Evolutionary conservation across 2,888 invertebrate species (phyloP).

Genomic region (Eurois occulta): DNA sequence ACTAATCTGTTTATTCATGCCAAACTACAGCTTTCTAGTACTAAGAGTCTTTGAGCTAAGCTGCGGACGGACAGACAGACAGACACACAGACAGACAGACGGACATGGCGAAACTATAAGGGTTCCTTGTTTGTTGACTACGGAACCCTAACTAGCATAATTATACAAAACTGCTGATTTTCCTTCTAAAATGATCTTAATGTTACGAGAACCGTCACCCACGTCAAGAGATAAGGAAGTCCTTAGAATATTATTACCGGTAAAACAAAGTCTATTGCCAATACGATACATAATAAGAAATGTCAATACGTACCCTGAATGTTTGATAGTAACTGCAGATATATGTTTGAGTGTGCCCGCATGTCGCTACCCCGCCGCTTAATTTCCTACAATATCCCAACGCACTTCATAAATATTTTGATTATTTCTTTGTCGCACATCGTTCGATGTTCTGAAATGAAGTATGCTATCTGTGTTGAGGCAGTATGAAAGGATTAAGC

Average conservation of each 20-base stretch:
- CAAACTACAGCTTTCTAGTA: no score
- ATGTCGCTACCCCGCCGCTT: conserved; percentile 79
- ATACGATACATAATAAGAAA: conserved; percentile 66
- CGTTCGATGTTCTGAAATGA: conserved; percentile 40
- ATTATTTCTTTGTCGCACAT: conserved; percentile 72
- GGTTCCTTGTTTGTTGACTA: no score
- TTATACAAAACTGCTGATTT: neutral
- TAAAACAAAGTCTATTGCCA: conserved; percentile 44
- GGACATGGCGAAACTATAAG: no score
- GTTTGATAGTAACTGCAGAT: conserved; percentile 86
- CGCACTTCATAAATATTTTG: conserved; percentile 76
- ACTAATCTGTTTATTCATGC: no score
- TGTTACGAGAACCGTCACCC: neutral
- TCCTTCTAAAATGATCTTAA: neutral
- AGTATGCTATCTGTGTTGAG: conserved; percentile 32
- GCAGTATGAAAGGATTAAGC: conserved; percentile 29
- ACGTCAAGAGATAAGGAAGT: no score
- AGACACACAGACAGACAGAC: no score
- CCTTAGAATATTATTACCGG: neutral
- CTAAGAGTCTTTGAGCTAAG: no score
- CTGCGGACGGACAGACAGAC: no score
- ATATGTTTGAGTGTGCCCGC: conserved; percentile 84
- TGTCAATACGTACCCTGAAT: conserved; percentile 77
- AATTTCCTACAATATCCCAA: conserved; percentile 79
- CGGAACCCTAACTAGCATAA: no score